These are phyloP conservation scores for Dicranocentrus wangi DNA, from an alignment of 2,888 invertebrate genomes.

Conservation along the genomic window DNA sequence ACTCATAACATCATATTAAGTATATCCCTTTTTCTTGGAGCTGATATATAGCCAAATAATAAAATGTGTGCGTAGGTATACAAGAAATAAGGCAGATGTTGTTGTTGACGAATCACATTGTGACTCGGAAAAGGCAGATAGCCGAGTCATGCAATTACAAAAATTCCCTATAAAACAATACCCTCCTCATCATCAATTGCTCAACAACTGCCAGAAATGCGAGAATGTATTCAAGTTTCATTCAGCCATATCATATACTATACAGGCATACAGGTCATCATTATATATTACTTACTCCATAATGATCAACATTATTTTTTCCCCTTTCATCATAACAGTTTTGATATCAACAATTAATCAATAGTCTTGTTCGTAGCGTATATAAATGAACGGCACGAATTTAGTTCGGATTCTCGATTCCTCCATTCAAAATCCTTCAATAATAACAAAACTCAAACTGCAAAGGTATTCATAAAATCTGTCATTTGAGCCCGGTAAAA, in stretches of 20 bases:
- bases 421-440: too few species aligned
- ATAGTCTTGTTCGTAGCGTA: too few species aligned
- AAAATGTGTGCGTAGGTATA: not conserved
- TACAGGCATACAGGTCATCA: slow-evolving; percentile 6
- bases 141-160: slow-evolving; percentile 64
- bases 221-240: too few species aligned
- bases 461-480: too few species aligned
- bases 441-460: too few species aligned
- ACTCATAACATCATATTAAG: too few species aligned
- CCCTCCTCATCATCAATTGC: slow-evolving; percentile 30
- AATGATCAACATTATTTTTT: slow-evolving; percentile 1
- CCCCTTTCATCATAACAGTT: not conserved
- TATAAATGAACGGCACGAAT: too few species aligned
- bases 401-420: too few species aligned
- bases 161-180: slow-evolving; percentile 47
- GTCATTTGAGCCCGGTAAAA: too few species aligned
- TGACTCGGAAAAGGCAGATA: slow-evolving; percentile 7
- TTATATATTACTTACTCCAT: slow-evolving; percentile 3
- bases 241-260: too few species aligned
- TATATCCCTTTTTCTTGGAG: too few species aligned
- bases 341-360: slow-evolving; percentile 44
- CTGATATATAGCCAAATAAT: too few species aligned
- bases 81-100: slow-evolving; percentile 56
- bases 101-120: slow-evolving; percentile 48
- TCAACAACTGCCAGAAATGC: slow-evolving; percentile 10